Evolutionary conservation across 2,888 invertebrate genomes (phyloP), one percentile per base, ranked within the genome.

Genomic region (Pollenia angustigena): DNA sequence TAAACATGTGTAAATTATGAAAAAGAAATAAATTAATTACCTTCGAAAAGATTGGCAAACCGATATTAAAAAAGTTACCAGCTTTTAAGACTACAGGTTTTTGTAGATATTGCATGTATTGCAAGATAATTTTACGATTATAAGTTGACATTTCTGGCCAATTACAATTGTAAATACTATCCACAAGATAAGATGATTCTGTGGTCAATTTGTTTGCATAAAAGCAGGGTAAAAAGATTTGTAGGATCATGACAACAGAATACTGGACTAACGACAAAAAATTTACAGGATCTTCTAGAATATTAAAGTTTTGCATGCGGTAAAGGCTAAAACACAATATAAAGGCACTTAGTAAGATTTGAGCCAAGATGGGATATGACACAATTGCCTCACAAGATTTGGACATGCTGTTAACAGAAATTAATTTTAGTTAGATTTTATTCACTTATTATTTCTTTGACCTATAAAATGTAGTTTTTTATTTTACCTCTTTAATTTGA

Each of bases 221-320:
- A 68, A 91, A 91, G 64, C 93, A 93, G 56, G 92, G 92, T 16
- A 93, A 71, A 72, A 90, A 93, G 23, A 93, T 92, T 85, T 92
- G 90, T 4, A 91, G 16, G 4, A 89, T 88, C 91, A 93, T 92
- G 1, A 90, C 88, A 6, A 85, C 79, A 10, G 89, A 81, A 46
- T 90, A 92, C 46, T 90, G 91, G 0, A 90, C 18, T 4, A 89
- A 88, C 60, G 88, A 87, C 0, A 89, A 52, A 44, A 90, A 89
- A 4, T 87, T 84, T 0, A 88, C 88, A 0, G 89, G 90, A 44
- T 89, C 89, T 10, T 89, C 87, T 44, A 76, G 66, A 72, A 89
- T 89, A 12, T 82, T 87, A 71, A 90, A 89, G 64, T 88, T 89
- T 42, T 90, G 88, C 60, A 92, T 52, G 0, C 91, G 91, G 81